Evolutionary conservation across 2,888 invertebrate genomes (phyloP).

Genomic region (Stegana nigrithorax): DNA sequence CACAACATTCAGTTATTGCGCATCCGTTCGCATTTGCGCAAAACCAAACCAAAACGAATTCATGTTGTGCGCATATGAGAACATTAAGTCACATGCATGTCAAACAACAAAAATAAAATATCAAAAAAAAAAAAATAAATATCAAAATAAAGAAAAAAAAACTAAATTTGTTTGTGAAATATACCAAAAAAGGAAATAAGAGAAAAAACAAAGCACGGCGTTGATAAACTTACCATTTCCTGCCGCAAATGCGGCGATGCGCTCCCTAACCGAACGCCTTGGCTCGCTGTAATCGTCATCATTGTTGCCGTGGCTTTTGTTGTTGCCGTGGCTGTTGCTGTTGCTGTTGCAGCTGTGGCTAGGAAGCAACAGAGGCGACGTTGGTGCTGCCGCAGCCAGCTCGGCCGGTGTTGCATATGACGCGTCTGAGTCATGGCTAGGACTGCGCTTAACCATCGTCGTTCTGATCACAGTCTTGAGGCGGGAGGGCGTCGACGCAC

Average conservation of each 20-base stretch:
- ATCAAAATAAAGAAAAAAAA: no score
- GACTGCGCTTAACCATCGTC: conserved; percentile 66
- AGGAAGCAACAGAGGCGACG: conserved; percentile 11
- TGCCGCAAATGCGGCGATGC: conserved; percentile 64
- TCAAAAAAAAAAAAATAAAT: no score
- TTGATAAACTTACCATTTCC: conserved; percentile 62
- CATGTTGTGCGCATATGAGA: background rate
- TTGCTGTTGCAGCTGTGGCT: conserved; percentile 44
- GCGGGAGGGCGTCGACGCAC: conserved; percentile 62
- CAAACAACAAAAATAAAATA: no score
- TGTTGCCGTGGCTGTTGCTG: conserved; percentile 28
- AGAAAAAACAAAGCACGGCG: conserved; percentile 18
- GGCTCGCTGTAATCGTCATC: conserved; percentile 37
- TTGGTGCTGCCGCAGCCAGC: conserved; percentile 41
- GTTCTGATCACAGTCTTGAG: conserved; percentile 67
- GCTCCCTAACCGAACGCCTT: conserved; percentile 59
- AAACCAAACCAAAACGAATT: background rate
- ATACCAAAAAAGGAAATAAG: conserved; percentile 13
- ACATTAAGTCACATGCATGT: background rate
- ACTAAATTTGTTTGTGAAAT: no score
- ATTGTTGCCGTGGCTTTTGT: conserved; percentile 30
- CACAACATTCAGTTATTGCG: background rate
- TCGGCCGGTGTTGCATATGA: conserved; percentile 26
- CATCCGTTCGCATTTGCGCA: background rate
- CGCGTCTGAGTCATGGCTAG: conserved; percentile 62